Evolutionary conservation across 2,113 vertebrate species (phyloP), one percentile per base, ranked within the genome.

Genomic region (Pomatorhinus ruficollis): DNA sequence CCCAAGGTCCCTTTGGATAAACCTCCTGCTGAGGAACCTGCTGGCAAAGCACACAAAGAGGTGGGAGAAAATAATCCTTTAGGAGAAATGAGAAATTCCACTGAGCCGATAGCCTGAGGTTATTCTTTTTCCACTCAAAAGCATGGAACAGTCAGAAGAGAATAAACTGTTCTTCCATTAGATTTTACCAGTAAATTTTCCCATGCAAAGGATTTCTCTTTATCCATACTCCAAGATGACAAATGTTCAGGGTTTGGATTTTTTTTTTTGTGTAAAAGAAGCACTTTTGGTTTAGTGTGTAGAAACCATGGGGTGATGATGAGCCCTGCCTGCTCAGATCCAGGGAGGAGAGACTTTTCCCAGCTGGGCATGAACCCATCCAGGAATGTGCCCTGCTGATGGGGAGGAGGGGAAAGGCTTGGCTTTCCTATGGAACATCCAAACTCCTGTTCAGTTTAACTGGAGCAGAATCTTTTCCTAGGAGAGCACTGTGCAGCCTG

Each of bases 41-140:
- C 54, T 61, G 60, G 14, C 25, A 68, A 65, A 53, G 39, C 57
- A 10, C n/a, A 37, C 33, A 77, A 88, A 71, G 57, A 97, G 97
- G 97, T 98, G 92, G 40, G 91, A 63, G 35, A 72, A 22, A 42
- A 47, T 16, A 5, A 27, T 75, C 3, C 39, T 61, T 15, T 4
- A 18, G 60, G 60, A 27, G 11, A 77, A 10, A 15, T 6, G 30
- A 7, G 6, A 1, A 4, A 3, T 54, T 15, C 37, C 54, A 47
- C 7, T 15, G 44, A 64, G 75, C 60, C 57, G 25, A 25, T 11
- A 20, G 24, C 42, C 77, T 7, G 0, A 1, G 18, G 23, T 15
- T 37, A 18, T 0, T 6, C 2, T 24, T 2, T 5, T 20, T 40
- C 13, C 39, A 50, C 24, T 57, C 49, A 61, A 18, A 57, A 82